phyloP scores from a whole-genome alignment of 2,888 invertebrate genomes.

The Allophyes oxyacanthae region DNA sequence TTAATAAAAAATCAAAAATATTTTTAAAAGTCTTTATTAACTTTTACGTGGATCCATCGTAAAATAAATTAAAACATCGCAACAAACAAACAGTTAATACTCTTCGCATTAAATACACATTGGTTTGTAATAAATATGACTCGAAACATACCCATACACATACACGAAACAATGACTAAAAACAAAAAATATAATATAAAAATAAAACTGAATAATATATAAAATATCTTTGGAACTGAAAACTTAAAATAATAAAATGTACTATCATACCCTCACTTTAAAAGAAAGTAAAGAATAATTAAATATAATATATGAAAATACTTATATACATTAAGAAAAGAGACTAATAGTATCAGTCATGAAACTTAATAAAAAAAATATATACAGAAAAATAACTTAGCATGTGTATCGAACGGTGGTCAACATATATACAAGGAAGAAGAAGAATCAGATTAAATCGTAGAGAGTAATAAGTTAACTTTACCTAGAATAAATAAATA shows the following conservation, averaged over 20 bases:
- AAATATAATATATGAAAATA: conserved; percentile 53
- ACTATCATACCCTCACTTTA: conserved; percentile 39
- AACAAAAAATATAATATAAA: conserved; percentile 56
- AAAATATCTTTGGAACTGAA: conserved; percentile 84
- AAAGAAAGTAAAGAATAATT: conserved; percentile 40
- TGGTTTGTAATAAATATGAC: conserved; percentile 75
- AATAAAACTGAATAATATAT: conserved; percentile 55
- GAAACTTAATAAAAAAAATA: conserved; percentile 58
- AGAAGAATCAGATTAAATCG: conserved; percentile 23
- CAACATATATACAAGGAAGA: conserved; percentile 54
- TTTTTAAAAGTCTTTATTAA: conserved; percentile 60
- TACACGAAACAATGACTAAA: conserved; percentile 62
- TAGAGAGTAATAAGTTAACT: conserved; percentile 59
- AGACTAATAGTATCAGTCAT: conserved; percentile 67
- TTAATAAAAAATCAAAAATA: conserved; percentile 6
- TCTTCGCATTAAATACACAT: conserved; percentile 57
- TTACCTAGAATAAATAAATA: conserved; percentile 68
- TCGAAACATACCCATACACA: conserved; percentile 72
- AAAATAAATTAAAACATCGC: conserved; percentile 69
- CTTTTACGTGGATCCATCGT: conserved; percentile 75
- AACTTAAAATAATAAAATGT: conserved; percentile 57
- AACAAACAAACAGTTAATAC: conserved; percentile 58
- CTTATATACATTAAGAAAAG: conserved; percentile 54
- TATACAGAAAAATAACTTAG: conserved; percentile 61
- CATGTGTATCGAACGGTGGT: conserved; percentile 57